Percentiles rank a stretch among this genome's conserved stretches.
phyloP scores from a whole-genome alignment of 2,113 vertebrate genomes.

The Psettodes erumei region DNA sequence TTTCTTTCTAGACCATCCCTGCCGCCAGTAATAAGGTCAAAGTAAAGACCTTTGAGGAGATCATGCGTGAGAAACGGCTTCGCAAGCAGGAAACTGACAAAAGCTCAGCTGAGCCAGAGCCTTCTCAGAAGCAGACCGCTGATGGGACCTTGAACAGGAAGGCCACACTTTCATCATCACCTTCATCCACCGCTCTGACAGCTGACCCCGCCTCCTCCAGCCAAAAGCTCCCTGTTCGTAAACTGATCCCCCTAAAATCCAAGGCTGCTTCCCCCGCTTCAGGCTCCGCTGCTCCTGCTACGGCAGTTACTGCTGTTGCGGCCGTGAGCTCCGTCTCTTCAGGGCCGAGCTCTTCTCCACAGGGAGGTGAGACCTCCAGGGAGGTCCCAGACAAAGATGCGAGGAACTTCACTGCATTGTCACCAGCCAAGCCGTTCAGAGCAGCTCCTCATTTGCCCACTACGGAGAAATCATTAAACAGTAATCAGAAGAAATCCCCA shows the following conservation, averaged over 20 bases:
- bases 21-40: slow-evolving; percentile 70
- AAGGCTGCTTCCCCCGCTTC: slow-evolving; percentile 26
- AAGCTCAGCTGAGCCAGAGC: slow-evolving; percentile 10
- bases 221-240: slow-evolving; percentile 35
- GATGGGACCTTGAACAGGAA: slow-evolving; percentile 35
- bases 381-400: slow-evolving; percentile 10
- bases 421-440: slow-evolving; percentile 17
- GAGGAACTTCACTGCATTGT: neutral
- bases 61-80: slow-evolving; percentile 86
- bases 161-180: slow-evolving; percentile 1
- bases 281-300: neutral
- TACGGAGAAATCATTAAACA: slow-evolving; percentile 3
- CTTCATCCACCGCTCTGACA: neutral
- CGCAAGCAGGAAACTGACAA: slow-evolving; percentile 78
- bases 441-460: neutral
- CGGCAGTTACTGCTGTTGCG: neutral
- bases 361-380: neutral
- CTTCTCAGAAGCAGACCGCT: slow-evolving; percentile 1
- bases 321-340: neutral
- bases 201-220: neutral
- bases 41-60: slow-evolving; percentile 91
- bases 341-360: slow-evolving; percentile 26
- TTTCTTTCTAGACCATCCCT: slow-evolving; percentile 41
- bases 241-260: slow-evolving; percentile 48
- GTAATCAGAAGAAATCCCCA: slow-evolving; percentile 37